Evolutionary conservation across 2,888 invertebrate genomes (phyloP).

Genomic region (Hypena proboscidalis): DNA sequence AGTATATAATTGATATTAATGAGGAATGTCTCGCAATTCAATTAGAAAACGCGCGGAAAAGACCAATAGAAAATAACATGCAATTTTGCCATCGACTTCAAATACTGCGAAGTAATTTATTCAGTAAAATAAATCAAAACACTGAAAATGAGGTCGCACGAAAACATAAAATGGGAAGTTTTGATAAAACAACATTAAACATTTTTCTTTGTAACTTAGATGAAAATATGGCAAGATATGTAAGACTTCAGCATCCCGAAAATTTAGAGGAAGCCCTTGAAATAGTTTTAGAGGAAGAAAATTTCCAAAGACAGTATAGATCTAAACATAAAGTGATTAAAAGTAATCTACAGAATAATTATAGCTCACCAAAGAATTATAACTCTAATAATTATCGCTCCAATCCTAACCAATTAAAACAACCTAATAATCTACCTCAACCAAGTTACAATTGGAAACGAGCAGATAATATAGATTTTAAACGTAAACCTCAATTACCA

Average conservation of each 20-base stretch:
- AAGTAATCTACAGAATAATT: no score
- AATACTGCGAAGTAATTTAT: neutral
- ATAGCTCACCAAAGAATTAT: no score
- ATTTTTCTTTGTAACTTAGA: slow-evolving; percentile 21
- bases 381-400: no score
- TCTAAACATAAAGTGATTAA: slow-evolving; percentile 6
- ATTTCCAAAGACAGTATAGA: slow-evolving; percentile 7
- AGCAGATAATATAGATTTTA: no score
- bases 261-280: slow-evolving; percentile 10
- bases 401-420: no score
- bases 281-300: slow-evolving; percentile 10
- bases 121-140: neutral
- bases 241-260: slow-evolving; percentile 6
- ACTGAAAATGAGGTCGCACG: neutral
- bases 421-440: no score
- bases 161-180: slow-evolving; percentile 14
- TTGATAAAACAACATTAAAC: slow-evolving; percentile 22
- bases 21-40: slow-evolving; percentile 22
- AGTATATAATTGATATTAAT: no score
- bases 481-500: no score
- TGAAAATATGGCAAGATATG: slow-evolving; percentile 14
- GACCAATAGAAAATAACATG: slow-evolving; percentile 11
- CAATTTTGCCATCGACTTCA: slow-evolving; percentile 26
- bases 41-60: slow-evolving; percentile 16
- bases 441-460: no score